Conservation (phyloP, 2,113 vertebrate species). For the Setophaga coronata region DNA sequence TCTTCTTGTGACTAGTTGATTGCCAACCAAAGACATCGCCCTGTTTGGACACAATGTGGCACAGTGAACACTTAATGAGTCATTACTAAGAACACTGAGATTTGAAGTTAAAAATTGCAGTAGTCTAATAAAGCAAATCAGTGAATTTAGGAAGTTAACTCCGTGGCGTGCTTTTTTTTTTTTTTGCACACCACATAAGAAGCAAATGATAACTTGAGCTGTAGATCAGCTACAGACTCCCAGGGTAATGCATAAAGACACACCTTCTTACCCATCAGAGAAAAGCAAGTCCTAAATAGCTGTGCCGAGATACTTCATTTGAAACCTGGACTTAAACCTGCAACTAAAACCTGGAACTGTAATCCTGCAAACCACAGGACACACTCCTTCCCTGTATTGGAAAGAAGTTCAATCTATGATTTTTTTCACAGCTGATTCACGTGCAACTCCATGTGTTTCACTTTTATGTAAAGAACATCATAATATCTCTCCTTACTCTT, state of each 20-base stretch:
- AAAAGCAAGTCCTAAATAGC: neutral
- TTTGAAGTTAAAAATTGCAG: neutral
- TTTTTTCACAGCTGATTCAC: fast-evolving
- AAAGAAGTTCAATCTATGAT: neutral
- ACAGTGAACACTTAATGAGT: neutral
- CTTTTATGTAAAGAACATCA: neutral
- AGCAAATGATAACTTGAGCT: neutral
- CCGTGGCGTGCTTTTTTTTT: neutral
- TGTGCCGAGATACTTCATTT: neutral
- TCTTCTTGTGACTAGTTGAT: neutral
- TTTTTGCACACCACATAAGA: neutral
- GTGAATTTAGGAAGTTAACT: neutral
- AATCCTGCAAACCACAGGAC: neutral
- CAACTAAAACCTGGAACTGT: neutral
- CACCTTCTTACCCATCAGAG: neutral
- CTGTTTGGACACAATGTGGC: neutral
- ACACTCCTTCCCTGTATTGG: neutral
- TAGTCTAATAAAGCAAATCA: neutral
- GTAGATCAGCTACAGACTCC: neutral
- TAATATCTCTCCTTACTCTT: neutral
- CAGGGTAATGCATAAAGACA: neutral
- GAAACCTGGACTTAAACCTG: neutral
- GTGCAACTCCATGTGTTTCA: neutral
- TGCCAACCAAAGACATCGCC: neutral
- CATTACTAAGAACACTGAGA: neutral